phyloP scores from a whole-genome alignment of 2,888 invertebrate genomes.

The Caenorhabditis doughertyi region DNA sequence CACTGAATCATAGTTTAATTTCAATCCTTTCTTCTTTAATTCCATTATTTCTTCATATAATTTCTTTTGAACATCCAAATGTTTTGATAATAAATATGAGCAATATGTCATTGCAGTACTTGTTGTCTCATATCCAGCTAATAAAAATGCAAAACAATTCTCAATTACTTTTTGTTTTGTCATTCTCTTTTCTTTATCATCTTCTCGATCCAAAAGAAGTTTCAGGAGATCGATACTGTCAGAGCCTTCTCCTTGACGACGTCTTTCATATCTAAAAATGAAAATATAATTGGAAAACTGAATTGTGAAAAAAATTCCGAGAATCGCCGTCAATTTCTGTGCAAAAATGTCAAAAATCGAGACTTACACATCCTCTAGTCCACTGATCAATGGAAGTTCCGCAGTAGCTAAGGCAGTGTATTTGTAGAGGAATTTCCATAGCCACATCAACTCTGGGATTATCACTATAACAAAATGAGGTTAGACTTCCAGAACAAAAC shows the following conservation, averaged over 20 bases:
- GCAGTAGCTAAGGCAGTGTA: constrained; percentile 46
- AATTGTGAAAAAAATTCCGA: too few species aligned
- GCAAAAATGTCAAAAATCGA: not conserved
- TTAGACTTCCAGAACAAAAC: too few species aligned
- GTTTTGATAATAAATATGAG: constrained; percentile 84
- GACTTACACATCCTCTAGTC: constrained; percentile 62
- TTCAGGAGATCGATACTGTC: constrained; percentile 71
- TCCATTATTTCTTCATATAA: constrained; percentile 84
- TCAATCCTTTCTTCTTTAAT: constrained; percentile 75
- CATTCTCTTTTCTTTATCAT: constrained; percentile 54
- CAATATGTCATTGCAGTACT: constrained; percentile 84
- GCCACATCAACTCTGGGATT: constrained; percentile 63
- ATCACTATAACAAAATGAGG: constrained; percentile 55
- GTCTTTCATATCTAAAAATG: constrained; percentile 54
- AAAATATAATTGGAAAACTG: not conserved
- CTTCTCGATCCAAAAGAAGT: constrained; percentile 66
- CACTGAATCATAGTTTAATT: constrained; percentile 64
- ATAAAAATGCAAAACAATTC: constrained; percentile 84
- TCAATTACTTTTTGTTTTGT: constrained; percentile 81
- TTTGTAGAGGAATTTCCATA: constrained; percentile 64
- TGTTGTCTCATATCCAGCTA: constrained; percentile 85
- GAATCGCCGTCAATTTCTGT: not conserved
- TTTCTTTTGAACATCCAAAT: constrained; percentile 84
- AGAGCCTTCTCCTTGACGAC: constrained; percentile 58
- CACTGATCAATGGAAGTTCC: constrained; percentile 62